Base-by-base conservation (phyloP, 2,888 invertebrate species). In the Elysia crispata region DNA sequence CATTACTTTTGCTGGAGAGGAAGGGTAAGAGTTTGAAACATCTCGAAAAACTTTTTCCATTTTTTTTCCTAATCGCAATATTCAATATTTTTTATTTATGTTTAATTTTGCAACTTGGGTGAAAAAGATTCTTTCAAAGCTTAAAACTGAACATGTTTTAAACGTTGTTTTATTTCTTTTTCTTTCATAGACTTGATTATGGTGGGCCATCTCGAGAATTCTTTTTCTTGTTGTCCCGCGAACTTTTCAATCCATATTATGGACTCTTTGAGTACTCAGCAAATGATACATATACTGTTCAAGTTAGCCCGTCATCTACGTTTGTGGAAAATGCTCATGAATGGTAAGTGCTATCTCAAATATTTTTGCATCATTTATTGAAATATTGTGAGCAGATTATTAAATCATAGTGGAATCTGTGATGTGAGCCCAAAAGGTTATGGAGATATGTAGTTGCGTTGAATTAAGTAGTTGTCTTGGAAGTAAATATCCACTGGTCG, bases 191-290 rank as follows among this genome's bases (percentile, higher is more conserved):
- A 49, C 93, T 99, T 81, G 99, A 99, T 93, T 99, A 99, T 92
- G 98, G 99, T 67, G 99, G 99, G 0, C 98, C 98, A 0, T 98
- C 98, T 18, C 94, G 98, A 41, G 99, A 99, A 93, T 98, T 99
- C 93, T 99, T 99, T 94, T 98, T 98, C 93, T 94, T 99, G 41
- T 94, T 99, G n/a, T 98, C 98, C 0, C 94, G 98, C 77, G 98
- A 99, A 92, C 94, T 99, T 15, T 99, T 99, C 93, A 98, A 99
- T 94, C 99, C 99, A 0, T 98, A 98, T 92, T 98, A 99, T 89
- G 98, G 98, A 0, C 94, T 98, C 81, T 99, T 99, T 92, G 98
- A 99, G 93, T 99, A 99, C 92, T 98, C 98, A 0, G 98, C 98
- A 70, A 98, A 98, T 91, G 98, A 99, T 90, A 98, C 98, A 0